Evolutionary conservation across 1,140 invertebrate species (phyloP).

Genomic region (Trypoxylus dichotomus): DNA sequence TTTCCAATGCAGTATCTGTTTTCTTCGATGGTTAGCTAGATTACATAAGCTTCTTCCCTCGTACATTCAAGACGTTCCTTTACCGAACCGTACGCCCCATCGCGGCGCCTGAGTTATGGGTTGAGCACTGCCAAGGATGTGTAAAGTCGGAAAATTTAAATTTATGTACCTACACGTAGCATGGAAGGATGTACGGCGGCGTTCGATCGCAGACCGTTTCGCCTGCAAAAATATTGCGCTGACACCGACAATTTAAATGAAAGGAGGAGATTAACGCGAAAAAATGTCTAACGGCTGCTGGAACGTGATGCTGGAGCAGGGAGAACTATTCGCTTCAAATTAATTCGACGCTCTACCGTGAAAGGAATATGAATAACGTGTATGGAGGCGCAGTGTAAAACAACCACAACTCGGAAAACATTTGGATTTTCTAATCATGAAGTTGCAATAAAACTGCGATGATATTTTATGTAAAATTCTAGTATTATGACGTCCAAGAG

Average conservation of each 20-base stretch:
- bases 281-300: neutral
- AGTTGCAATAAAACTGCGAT: no score
- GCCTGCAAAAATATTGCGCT: constrained; percentile 8
- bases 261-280: neutral
- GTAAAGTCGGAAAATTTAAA: constrained; percentile 22
- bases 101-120: neutral
- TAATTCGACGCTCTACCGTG: no score
- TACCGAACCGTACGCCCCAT: neutral
- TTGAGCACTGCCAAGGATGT: neutral
- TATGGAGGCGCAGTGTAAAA: neutral
- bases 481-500: no score
- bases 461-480: no score
- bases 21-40: no score
- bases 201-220: neutral
- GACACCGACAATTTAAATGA: constrained; percentile 9
- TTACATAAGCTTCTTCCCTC: no score
- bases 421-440: no score
- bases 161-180: constrained; percentile 13
- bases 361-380: no score
- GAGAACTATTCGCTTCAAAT: no score
- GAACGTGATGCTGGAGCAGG: neutral
- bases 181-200: neutral
- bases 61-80: neutral
- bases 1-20: neutral
- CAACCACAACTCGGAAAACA: no score